phyloP scores from a whole-genome alignment of 2,888 invertebrate genomes.

The Notodonta ziczac region DNA sequence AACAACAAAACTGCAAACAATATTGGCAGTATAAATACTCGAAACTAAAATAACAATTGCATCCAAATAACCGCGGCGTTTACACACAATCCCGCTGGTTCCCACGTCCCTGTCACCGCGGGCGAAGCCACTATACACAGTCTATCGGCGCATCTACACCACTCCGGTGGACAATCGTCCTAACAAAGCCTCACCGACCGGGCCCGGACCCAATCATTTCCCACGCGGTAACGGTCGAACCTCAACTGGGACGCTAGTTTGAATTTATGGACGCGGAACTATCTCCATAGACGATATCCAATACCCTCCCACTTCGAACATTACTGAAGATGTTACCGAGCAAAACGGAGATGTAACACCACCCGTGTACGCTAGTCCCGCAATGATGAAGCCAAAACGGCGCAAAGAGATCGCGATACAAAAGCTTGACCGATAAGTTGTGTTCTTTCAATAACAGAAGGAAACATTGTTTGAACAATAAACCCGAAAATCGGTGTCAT shows the following conservation, averaged over 20 bases:
- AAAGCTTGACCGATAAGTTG: slow-evolving; percentile 81
- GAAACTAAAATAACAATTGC: slow-evolving; percentile 55
- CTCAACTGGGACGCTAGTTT: slow-evolving; percentile 74
- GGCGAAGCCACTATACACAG: slow-evolving; percentile 58
- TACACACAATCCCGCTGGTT: slow-evolving; percentile 73
- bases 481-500: slow-evolving; percentile 66
- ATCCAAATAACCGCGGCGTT: slow-evolving; percentile 63
- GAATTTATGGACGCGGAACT: slow-evolving; percentile 74
- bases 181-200: slow-evolving; percentile 79
- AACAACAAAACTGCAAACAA: slow-evolving; percentile 20
- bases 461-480: slow-evolving; percentile 78
- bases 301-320: slow-evolving; percentile 54
- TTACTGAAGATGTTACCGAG: slow-evolving; percentile 51
- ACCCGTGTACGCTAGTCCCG: slow-evolving; percentile 50
- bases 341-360: slow-evolving; percentile 63
- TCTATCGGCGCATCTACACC: slow-evolving; percentile 80
- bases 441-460: slow-evolving; percentile 76
- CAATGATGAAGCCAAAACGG: slow-evolving; percentile 56
- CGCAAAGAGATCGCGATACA: slow-evolving; percentile 75
- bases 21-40: slow-evolving; percentile 46
- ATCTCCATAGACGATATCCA: slow-evolving; percentile 60
- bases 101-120: slow-evolving; percentile 81
- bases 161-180: slow-evolving; percentile 82
- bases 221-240: slow-evolving; percentile 82
- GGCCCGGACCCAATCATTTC: slow-evolving; percentile 78